Evolutionary conservation across 2,888 invertebrate genomes (phyloP).

Genomic region (Meiosimyza platycephala): DNA sequence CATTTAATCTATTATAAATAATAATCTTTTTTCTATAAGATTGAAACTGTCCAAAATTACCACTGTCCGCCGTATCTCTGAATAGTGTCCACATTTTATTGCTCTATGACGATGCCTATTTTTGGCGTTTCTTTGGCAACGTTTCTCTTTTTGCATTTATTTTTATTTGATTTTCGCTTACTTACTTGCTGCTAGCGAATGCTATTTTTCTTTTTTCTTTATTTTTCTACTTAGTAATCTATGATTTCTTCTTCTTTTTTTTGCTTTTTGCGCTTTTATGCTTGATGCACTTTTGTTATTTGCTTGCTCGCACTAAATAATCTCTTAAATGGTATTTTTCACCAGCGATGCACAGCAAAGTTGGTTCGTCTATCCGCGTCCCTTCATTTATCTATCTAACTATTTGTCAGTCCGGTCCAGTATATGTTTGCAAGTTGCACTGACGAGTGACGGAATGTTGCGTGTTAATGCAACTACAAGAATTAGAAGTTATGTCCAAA

Average conservation of each 20-base stretch:
- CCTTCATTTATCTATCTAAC: too few relatives aligned
- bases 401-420: conserved; percentile 1
- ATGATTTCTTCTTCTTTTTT: conserved; percentile 10
- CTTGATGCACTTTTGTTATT: conserved; percentile 16
- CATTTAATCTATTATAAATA: not conserved
- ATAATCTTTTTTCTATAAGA: not conserved
- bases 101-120: conserved; percentile 1
- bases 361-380: too few relatives aligned
- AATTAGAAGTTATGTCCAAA: conserved; percentile 21
- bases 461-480: conserved; percentile 21
- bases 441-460: conserved; percentile 33
- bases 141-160: too few relatives aligned
- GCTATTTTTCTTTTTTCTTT: conserved; percentile 10
- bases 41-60: not conserved
- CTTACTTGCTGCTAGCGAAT: not conserved
- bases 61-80: not conserved
- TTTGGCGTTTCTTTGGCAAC: not conserved
- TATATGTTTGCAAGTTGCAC: conserved; percentile 1
- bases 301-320: conserved; percentile 26
- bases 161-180: not conserved
- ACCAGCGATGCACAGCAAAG: too few relatives aligned
- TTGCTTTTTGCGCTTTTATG: conserved; percentile 6
- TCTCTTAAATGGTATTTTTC: conserved; percentile 20
- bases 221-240: not conserved
- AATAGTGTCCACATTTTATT: not conserved